Evolutionary conservation across 92 coral and sea anemone genomes (phyloP), one percentile per base, ranked within the genome.

Genomic region (Blastomussa wellsi): DNA sequence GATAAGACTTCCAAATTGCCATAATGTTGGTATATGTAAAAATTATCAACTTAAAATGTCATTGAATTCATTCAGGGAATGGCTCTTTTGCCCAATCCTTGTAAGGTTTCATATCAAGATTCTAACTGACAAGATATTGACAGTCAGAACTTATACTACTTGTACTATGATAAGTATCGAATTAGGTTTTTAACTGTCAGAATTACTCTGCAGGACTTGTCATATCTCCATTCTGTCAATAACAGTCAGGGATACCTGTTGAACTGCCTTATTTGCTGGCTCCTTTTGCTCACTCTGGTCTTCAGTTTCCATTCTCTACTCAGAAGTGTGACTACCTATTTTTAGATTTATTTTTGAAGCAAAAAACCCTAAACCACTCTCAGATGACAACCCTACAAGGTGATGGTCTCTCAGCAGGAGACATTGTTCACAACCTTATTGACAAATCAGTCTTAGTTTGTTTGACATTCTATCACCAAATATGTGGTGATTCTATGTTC

Each of bases 231-330:
- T 41, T 39, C 83, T 79, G 86, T 71, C 86, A 82, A 32, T 74
- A 38, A 57, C 60, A 59, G 59, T 28, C 0, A 39, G 33, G 41
- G 60, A 74, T 83, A 83, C 87, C 87, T 83, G 87, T 32, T 74
- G 48, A 49, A 70, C 78, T 37, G 51, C 71, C 51, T 47, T 52
- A 29, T 70, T 81, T 8, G 39, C 78, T 16, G 36, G 33, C 14
- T 52, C 74, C 8, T 33, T 62, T 35, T 74, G 24, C 24, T 83
- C 80, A 83, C 3, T 64, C 74, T 57, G 51, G 16, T 59, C 73
- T 42, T 62, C 42, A 39, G 62, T 26, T 71, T 53, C 86, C 77
- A 52, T 82, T 35, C n/a, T 51, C 69, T 28, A 49, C 11, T 33
- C 29, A 5, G 16, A 39, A 2, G 67, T 52, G 17, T 33, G 12